These are phyloP conservation scores for Zaprionus lineosus DNA, from an alignment of 2,888 invertebrate genomes.

Conservation along the genomic window DNA sequence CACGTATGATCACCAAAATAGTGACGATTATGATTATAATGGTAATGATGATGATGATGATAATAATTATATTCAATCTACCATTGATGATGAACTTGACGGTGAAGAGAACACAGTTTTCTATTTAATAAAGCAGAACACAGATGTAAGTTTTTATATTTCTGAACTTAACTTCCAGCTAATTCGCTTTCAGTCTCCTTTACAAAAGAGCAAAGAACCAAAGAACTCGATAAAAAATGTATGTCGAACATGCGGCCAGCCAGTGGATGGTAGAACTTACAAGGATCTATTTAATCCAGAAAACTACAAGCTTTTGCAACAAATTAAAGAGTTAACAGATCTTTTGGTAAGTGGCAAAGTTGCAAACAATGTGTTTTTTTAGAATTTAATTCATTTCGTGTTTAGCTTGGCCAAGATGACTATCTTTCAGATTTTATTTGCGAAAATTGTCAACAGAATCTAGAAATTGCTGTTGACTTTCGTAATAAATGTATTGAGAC, in stretches of 20 bases:
- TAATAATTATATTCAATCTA: conserved; percentile 2
- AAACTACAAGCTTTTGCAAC: conserved; percentile 20
- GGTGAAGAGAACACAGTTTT: background rate
- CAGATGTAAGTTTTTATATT: conserved; percentile 7
- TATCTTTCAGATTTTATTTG: conserved; percentile 48
- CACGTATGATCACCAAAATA: conserved; percentile 3
- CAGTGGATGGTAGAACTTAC: conserved; percentile 7
- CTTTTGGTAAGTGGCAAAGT: conserved; percentile 26
- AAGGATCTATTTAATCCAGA: conserved; percentile 34
- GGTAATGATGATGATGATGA: background rate
- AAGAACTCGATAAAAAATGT: background rate
- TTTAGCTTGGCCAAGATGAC: conserved; percentile 27
- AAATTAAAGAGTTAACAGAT: conserved; percentile 44
- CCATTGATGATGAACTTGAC: background rate
- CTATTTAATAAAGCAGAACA: background rate
- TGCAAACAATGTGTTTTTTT: too few relatives aligned
- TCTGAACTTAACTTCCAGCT: too few relatives aligned
- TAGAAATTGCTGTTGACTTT: conserved; percentile 52
- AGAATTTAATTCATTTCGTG: background rate
- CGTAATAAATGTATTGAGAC: conserved; percentile 50
- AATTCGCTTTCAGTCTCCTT: too few relatives aligned
- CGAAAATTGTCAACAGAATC: conserved; percentile 26
- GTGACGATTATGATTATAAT: background rate
- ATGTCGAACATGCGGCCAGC: conserved; percentile 52
- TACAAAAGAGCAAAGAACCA: conserved; percentile 1